Conservation (phyloP, 1,140 invertebrate species). For the Chrysomallon squamiferum region DNA sequence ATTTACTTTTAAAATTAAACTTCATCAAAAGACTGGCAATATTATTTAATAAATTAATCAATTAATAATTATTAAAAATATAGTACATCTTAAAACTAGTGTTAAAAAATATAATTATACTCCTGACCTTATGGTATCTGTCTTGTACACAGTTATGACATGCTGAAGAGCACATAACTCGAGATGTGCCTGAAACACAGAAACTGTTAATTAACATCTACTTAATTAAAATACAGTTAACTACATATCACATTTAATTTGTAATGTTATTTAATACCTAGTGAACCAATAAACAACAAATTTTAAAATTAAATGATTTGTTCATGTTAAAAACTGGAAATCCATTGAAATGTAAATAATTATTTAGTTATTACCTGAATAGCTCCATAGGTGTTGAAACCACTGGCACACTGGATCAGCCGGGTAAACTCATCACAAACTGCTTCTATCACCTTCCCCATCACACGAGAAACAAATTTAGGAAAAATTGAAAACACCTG, state of each 20-base stretch:
- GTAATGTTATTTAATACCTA: too few relatives aligned
- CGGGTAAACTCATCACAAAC: slow-evolving; percentile 89
- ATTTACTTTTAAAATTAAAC: too few relatives aligned
- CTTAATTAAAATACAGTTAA: too few relatives aligned
- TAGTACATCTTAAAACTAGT: not conserved
- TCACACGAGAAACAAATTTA: slow-evolving; percentile 75
- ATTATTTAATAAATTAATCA: too few relatives aligned
- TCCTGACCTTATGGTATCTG: slow-evolving; percentile 39
- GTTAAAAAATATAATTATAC: slow-evolving; percentile 1
- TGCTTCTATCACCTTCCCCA: slow-evolving; percentile 86
- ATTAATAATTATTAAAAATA: too few relatives aligned
- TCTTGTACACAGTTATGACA: slow-evolving; percentile 50
- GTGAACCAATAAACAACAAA: too few relatives aligned
- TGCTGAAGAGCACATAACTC: slow-evolving; percentile 52
- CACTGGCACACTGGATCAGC: slow-evolving; percentile 80
- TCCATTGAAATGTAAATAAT: too few relatives aligned
- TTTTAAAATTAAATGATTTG: too few relatives aligned
- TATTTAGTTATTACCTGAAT: slow-evolving; percentile 72
- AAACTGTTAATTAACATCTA: too few relatives aligned
- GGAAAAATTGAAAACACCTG: slow-evolving; percentile 83
- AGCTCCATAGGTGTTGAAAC: slow-evolving; percentile 73
- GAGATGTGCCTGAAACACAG: slow-evolving; percentile 45
- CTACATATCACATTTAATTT: too few relatives aligned
- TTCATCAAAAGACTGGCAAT: too few relatives aligned
- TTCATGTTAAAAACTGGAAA: too few relatives aligned